These are phyloP conservation scores for Rhopalosiphum maidis DNA, from an alignment of 1,140 invertebrate genomes.

Conservation along the genomic window DNA sequence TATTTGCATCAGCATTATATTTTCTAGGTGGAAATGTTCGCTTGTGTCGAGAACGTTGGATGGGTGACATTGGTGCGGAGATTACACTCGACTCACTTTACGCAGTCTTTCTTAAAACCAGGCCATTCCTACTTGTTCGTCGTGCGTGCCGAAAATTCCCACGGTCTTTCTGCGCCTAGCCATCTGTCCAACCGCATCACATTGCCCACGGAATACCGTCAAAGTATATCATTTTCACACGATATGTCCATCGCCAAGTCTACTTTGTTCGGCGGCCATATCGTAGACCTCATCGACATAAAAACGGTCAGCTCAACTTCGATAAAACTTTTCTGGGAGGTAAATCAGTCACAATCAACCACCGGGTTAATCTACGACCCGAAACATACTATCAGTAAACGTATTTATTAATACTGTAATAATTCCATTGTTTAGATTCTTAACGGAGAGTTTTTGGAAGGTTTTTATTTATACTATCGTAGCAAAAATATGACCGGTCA, in stretches of 20 bases:
- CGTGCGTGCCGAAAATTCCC: constrained; percentile 83
- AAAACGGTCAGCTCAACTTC: constrained; percentile 81
- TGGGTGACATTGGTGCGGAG: constrained; percentile 71
- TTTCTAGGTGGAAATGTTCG: constrained; percentile 62
- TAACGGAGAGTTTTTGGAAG: constrained; percentile 77
- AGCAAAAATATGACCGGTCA: constrained; percentile 67
- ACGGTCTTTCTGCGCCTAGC: constrained; percentile 78
- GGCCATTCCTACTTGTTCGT: constrained; percentile 85
- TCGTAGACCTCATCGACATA: constrained; percentile 80
- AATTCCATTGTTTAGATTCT: constrained; percentile 64
- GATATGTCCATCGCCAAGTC: constrained; percentile 71
- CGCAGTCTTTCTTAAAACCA: constrained; percentile 72
- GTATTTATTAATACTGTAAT: not conserved
- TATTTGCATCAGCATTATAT: not conserved
- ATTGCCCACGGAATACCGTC: constrained; percentile 67
- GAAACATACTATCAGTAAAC: not conserved
- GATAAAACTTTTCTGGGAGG: constrained; percentile 84
- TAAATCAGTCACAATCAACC: constrained; percentile 61
- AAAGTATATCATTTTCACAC: constrained; percentile 67
- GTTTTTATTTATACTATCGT: constrained; percentile 66
- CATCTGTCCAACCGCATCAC: constrained; percentile 72
- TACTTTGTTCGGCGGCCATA: constrained; percentile 72
- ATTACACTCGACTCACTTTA: constrained; percentile 70
- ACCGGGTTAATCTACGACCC: not conserved
- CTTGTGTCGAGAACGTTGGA: constrained; percentile 61